phyloP scores from a whole-genome alignment of 37 sponge, comb jelly and placozoan species.

The Ephydatia muelleri region DNA sequence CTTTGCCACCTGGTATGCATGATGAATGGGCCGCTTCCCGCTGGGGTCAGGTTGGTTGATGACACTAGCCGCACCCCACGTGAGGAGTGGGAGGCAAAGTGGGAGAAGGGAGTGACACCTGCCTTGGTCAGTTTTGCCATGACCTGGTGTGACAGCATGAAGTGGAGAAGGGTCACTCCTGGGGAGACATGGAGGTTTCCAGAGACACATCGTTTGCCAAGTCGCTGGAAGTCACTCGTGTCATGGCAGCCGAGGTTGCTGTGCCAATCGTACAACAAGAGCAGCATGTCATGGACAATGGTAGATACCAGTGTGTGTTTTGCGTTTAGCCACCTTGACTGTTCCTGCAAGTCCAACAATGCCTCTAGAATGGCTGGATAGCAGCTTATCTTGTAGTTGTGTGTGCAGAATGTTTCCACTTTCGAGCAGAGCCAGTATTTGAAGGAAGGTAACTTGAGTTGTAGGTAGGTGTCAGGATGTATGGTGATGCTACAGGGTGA shows the following conservation, averaged over 20 bases:
- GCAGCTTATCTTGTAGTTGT: too few species aligned
- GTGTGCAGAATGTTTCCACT: too few species aligned
- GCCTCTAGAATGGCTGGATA: too few species aligned
- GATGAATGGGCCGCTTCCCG: constrained; percentile 33
- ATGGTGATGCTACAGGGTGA: too few species aligned
- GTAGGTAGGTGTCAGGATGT: too few species aligned
- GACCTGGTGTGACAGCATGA: constrained; percentile 4
- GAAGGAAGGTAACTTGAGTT: too few species aligned
- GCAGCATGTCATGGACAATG: background rate
- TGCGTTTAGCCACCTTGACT: too few species aligned
- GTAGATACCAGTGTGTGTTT: too few species aligned
- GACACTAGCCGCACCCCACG: constrained; percentile 35
- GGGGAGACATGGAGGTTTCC: constrained; percentile 12
- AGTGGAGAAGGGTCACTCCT: constrained; percentile 41
- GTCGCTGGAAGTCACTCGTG: background rate
- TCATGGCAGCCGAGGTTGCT: background rate
- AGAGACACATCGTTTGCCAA: constrained; percentile 18
- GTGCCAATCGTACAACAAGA: background rate
- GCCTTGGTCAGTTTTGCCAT: background rate
- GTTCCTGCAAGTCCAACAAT: too few species aligned
- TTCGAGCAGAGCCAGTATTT: too few species aligned
- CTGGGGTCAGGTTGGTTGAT: constrained; percentile 1
- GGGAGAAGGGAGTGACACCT: background rate
- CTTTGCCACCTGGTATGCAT: background rate
- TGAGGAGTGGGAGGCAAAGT: constrained; percentile 2